Evolutionary conservation across 64 coral and sea anemone species (phyloP).

Genomic region (Anthopleura sola): DNA sequence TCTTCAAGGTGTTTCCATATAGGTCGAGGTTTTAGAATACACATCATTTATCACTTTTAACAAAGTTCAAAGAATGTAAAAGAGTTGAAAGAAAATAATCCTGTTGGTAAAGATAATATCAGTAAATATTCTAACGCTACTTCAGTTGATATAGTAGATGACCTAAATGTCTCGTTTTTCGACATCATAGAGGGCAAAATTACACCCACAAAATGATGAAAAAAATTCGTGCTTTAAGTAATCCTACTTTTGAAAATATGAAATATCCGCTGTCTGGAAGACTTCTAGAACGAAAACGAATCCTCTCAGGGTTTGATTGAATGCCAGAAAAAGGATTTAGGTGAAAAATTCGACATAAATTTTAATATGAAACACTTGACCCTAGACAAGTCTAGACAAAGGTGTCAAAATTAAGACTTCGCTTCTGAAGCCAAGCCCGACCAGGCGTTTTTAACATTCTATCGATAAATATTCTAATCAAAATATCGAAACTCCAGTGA

Average conservation of each 20-base stretch:
- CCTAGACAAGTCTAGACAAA: neutral
- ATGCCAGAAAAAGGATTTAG: neutral
- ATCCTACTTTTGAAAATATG: neutral
- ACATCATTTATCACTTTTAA: conserved; percentile 6
- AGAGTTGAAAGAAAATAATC: neutral
- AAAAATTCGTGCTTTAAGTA: neutral
- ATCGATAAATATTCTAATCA: neutral
- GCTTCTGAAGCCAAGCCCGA: too few species aligned
- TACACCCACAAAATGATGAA: neutral
- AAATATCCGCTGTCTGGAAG: neutral
- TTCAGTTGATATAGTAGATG: neutral
- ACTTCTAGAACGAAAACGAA: neutral
- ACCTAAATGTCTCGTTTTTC: neutral
- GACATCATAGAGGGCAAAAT: neutral
- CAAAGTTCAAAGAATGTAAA: neutral
- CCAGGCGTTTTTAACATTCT: neutral
- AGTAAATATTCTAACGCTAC: neutral
- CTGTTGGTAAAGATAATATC: neutral
- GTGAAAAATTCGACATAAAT: neutral
- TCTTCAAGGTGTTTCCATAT: neutral
- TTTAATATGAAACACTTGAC: neutral
- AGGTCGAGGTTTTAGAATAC: neutral
- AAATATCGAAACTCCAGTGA: too few species aligned
- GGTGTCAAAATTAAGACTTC: neutral
- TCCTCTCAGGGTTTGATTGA: too few species aligned